Evolutionary conservation across 2,113 vertebrate species (phyloP), one percentile per base, ranked within the genome.

Genomic region (Mellivora capensis): DNA sequence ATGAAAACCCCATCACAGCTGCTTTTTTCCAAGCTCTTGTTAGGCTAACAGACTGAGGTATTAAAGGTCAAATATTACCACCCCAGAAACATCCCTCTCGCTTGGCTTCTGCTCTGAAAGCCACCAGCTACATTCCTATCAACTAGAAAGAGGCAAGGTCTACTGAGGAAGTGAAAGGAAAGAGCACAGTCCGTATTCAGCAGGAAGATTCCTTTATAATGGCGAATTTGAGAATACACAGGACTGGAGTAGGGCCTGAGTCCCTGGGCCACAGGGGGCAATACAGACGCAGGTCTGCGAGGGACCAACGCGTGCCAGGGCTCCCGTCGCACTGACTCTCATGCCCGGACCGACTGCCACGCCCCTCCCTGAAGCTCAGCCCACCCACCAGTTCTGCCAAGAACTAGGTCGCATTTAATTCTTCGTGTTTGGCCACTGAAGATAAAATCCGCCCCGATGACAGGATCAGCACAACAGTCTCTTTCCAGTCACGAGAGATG

Each of bases 131-230:
- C 21, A 42, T 37, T 76, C 64, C 39, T 72, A 83, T 64, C n/a
- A 10, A 71, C 47, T 29, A 31, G 39, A 49, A 87, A 90, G 34
- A 57, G 29, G 23, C 42, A 23, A 37, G 59, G 11, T 11, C 34
- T 54, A n/a, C n/a, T 31, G 49, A 34, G 4, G 57, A 57, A 74
- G 42, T 54, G 11, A 82, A 74, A 95, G 72, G 57, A 98, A 98
- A 91, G 94, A 98, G 93, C 96, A 98, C 97, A 2, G 74, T 37
- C 69, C 95, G 49, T 59, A 47, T 88, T 98, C 96, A 86, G 97
- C 98, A 98, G 97, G 96, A 98, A 98, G 98, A 97, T 96, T 98
- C 92, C 95, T 98, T 99, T 99, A 99, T 99, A 98, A 97, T 76
- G 98, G 98, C 95, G 71, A 98, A 98, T 97, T 97, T 97, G 98